Base-by-base conservation (phyloP, 2,113 vertebrate genomes). In the Jacana jacana region DNA sequence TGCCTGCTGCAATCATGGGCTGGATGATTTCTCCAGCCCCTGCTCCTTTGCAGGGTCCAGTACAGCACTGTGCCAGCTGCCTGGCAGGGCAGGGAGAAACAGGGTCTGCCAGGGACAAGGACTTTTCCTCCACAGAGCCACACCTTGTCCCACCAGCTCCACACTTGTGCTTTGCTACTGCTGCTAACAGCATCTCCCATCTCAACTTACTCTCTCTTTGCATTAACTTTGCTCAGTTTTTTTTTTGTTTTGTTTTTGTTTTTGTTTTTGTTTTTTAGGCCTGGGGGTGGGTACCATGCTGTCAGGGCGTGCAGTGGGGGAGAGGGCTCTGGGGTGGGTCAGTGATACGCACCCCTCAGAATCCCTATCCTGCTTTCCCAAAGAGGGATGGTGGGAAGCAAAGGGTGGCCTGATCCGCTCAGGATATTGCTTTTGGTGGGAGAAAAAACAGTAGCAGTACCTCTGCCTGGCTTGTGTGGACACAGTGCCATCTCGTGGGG, bases 401-500 rank as follows among this genome's bases (percentile, higher is more conserved):
- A 57, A 68, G 25, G 39, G 39, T 8, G 3, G n/a, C n/a, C 46
- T 54, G 48, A 31, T 33, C 7, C 0, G 8, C 48, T 77, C 5
- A 1, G 19, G 35, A 16, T 46, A 16, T 39, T 18, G 7, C 20
- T 70, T 69, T 11, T 24, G 30, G 46, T 70, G 33, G 22, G 19
- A 73, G 28, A 2, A 73, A 71, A 40, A 3, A 6, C 37, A 65
- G 46, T 42, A 37, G 54, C 31, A 7, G 51, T 31, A 8, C 17
- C 24, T 71, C 3, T 0, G 25, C 68, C 81, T 86, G 89, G 30
- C 30, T 40, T 44, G 89, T 7, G 44, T 71, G 97, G 85, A 70
- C 52, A 69, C 91, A 95, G 95, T 94, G 98, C 98, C 98, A 97
- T 91, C 98, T 98, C 76, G 97, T 97, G 98, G 96, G 80, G 11